Evolutionary conservation across 1,140 invertebrate species (phyloP).

Genomic region (Agraylea sexmaculata): DNA sequence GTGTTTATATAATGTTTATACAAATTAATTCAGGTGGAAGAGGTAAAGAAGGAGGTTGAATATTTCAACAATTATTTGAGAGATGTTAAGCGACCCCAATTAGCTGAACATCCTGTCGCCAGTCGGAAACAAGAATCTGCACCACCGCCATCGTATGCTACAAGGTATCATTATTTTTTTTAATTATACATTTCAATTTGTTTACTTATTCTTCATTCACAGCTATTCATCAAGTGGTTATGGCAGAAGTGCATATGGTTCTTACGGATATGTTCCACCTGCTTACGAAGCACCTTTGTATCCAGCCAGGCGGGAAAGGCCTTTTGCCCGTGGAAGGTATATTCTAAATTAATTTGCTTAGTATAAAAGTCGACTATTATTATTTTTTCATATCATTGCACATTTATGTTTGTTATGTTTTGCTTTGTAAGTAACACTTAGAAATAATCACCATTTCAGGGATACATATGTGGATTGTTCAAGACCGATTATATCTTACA

Average conservation of each 20-base stretch:
- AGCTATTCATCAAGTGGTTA: slow-evolving; percentile 21
- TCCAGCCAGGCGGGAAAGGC: slow-evolving; percentile 11
- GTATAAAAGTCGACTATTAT: neutral
- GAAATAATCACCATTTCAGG: slow-evolving; percentile 38
- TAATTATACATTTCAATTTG: slow-evolving; percentile 7
- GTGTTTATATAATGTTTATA: neutral
- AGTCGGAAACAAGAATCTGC: slow-evolving; percentile 31
- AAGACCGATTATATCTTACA: slow-evolving; percentile 64
- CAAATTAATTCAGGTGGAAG: slow-evolving; percentile 52
- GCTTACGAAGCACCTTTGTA: slow-evolving; percentile 11
- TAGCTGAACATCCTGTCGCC: slow-evolving; percentile 69
- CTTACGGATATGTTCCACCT: slow-evolving; percentile 19
- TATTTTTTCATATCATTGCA: neutral
- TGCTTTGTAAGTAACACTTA: neutral
- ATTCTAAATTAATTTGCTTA: slow-evolving; percentile 6
- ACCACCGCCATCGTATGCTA: slow-evolving; percentile 35
- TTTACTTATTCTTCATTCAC: neutral
- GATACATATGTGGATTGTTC: slow-evolving; percentile 44
- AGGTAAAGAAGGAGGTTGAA: slow-evolving; percentile 90
- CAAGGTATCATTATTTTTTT: slow-evolving; percentile 28
- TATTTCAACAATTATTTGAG: slow-evolving; percentile 97
- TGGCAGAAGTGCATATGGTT: slow-evolving; percentile 34
- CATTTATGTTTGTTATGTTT: no score
- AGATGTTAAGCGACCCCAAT: slow-evolving; percentile 88
- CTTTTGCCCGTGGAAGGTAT: slow-evolving; percentile 23